Conservation (phyloP, 1,140 invertebrate genomes). For the Papilio aristodemus region DNA sequence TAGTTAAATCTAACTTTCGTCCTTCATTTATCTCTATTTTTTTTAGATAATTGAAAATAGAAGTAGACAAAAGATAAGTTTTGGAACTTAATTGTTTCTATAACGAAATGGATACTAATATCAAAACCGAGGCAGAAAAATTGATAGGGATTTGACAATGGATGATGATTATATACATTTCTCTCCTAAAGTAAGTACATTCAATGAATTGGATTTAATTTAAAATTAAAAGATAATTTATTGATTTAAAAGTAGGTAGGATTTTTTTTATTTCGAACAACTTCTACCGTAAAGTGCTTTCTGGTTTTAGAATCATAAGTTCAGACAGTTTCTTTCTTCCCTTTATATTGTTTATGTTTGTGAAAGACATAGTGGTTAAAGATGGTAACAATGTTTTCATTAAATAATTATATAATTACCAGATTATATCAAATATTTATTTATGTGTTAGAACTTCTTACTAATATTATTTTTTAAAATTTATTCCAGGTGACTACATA, state of each 20-base stretch:
- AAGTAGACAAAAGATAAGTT: background rate
- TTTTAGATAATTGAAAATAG: background rate
- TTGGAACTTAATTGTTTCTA: background rate
- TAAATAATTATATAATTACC: no score
- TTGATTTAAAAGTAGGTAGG: conserved; percentile 43
- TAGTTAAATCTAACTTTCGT: background rate
- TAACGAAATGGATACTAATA: conserved; percentile 14
- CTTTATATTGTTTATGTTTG: no score
- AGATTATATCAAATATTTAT: no score
- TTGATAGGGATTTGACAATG: conserved; percentile 49
- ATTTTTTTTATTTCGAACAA: no score
- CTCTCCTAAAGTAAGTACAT: conserved; percentile 40
- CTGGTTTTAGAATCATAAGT: no score
- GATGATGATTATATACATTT: conserved; percentile 39
- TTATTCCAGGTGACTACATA: conserved; percentile 33
- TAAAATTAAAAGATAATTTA: conserved; percentile 10
- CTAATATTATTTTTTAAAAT: background rate
- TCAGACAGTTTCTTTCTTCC: no score
- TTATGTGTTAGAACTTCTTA: no score
- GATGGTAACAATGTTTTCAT: no score
- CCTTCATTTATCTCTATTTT: background rate
- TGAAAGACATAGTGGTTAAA: no score
- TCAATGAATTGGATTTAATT: conserved; percentile 3
- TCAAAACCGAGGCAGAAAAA: background rate
- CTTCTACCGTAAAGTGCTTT: no score